Evolutionary conservation across 2,888 invertebrate species (phyloP), one percentile per base, ranked within the genome.

Genomic region (Eupeodes luniger): DNA sequence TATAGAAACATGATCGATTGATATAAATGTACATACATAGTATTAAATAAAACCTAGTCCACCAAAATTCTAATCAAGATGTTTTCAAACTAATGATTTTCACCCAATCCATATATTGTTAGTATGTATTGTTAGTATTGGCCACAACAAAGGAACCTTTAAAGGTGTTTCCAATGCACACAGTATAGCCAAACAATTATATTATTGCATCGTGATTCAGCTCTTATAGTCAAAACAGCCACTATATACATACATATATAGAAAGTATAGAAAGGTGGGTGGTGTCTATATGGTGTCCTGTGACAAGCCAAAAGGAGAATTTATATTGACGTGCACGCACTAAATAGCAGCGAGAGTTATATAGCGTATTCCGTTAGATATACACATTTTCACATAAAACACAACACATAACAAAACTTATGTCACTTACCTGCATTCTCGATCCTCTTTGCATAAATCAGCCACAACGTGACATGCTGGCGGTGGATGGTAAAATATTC

Each of bases 381-480:
- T 55, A 27, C n/a, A 27, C 14, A 64, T 51, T 62, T n/a, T 61
- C 27, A 40, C 55, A 55, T 53, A 14, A 19, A 59, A 27, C 49
- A 47, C 10, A 51, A 59, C 40, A 16, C 53, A 53, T 9, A 59
- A 59, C 27, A 61, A 27, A 70, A 64, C 57, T 67, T 72, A 16
- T 79, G 69, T 79, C 66, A 91, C 94, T 93, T 93, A 98, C 98
- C 97, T 96, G 96, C 98, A 98, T 91, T 96, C 96, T 70, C 95
- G 95, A 92, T 97, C 96, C 91, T 96, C 96, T 90, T 97, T 95
- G 94, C 98, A 98, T 91, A 95, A 95, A 92, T 97, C 97, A 44
- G 98, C 97, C 61, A 98, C 95, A 84, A 96, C 96, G 92, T 98
- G 96, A 94, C 98, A 98, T 78, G 97, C 96, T n/a, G 98, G 98